These are phyloP conservation scores for Prionailurus viverrinus DNA, from an alignment of 2,113 vertebrate species.

Conservation along the genomic window DNA sequence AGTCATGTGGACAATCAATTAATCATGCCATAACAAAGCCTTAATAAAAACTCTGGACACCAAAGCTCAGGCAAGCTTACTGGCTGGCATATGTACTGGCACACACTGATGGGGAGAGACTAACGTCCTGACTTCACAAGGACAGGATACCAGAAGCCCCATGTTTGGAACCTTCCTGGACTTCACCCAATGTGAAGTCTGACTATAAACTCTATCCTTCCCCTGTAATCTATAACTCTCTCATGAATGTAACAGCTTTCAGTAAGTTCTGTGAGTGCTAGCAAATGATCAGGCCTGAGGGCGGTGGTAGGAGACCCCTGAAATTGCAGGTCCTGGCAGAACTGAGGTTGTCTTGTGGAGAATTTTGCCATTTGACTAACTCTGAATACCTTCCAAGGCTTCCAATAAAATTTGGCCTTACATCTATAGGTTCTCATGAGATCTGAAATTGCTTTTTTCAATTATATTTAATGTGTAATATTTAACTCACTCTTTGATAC, in stretches of 20 bases:
- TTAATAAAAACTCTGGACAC: neutral
- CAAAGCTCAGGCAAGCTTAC: neutral
- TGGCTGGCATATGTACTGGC: neutral
- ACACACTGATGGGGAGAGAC: neutral
- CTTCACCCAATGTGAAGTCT: neutral
- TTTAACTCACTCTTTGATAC: neutral
- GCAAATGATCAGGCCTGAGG: neutral
- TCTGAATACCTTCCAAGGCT: neutral
- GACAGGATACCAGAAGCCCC: neutral
- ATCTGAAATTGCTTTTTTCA: slow-evolving; percentile 15
- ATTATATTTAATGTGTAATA: neutral
- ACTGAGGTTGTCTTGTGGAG: neutral
- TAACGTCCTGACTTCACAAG: neutral
- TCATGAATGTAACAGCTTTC: neutral
- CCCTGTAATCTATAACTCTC: neutral
- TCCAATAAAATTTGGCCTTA: neutral
- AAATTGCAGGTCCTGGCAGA: neutral
- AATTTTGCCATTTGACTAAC: neutral
- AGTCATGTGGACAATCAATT: neutral
- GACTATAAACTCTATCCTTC: neutral
- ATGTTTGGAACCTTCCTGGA: neutral
- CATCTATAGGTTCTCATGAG: neutral
- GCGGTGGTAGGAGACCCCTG: neutral
- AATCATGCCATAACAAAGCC: neutral
- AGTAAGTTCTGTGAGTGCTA: neutral